phyloP scores from a whole-genome alignment of 2,888 invertebrate species.

The Epiblema foenella region DNA sequence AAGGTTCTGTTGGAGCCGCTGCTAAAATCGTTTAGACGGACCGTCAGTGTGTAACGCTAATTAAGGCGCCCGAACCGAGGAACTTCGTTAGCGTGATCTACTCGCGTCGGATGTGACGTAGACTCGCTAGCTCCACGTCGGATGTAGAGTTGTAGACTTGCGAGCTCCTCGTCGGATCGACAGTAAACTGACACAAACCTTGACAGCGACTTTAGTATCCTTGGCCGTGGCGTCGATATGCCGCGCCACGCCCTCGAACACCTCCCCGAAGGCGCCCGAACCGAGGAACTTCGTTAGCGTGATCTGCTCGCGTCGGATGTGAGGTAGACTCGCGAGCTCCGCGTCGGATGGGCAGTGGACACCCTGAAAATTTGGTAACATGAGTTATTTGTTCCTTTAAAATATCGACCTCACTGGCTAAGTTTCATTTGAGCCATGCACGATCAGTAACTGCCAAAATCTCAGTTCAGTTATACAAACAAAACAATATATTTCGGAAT shows the following conservation, averaged over 20 bases:
- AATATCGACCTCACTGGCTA: neutral
- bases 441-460: too few species aligned
- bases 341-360: conserved; percentile 87
- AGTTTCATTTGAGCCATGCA: too few species aligned
- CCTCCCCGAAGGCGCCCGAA: conserved; percentile 98
- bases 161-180: neutral
- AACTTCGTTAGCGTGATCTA: neutral
- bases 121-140: neutral
- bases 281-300: conserved; percentile 95
- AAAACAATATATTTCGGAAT: too few species aligned
- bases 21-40: too few species aligned
- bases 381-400: neutral
- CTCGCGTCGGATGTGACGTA: neutral
- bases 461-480: too few species aligned
- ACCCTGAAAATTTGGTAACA: conserved; percentile 59
- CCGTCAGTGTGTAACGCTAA: too few species aligned
- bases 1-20: too few species aligned
- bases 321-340: conserved; percentile 92
- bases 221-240: conserved; percentile 85
- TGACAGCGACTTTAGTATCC: conserved; percentile 95
- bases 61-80: neutral
- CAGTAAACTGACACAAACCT: conserved; percentile 85
- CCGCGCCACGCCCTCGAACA: conserved; percentile 95
- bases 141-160: neutral
- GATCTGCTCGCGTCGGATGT: conserved; percentile 94